Conservation (phyloP, 2,797 vertebrate species). For the Otus scops region DNA sequence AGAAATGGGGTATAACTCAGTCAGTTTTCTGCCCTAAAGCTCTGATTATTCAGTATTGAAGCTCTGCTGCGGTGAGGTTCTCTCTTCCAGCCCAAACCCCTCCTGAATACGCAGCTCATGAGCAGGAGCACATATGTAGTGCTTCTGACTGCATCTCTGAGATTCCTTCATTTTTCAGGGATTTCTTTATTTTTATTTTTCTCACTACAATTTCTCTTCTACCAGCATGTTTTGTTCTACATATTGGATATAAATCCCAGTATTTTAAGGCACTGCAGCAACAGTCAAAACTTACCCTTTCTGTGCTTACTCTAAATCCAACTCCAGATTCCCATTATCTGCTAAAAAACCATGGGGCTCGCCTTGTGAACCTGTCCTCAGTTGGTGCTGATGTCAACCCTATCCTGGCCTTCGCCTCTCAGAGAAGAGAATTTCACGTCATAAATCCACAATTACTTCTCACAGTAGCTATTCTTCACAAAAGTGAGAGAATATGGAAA, state of each 20-base stretch:
- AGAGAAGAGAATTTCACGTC: not conserved
- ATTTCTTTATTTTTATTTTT: not conserved
- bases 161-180: not conserved
- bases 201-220: not conserved
- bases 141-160: not conserved
- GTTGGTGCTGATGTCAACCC: not conserved
- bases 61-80: not conserved
- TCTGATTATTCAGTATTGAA: accelerated
- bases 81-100: not conserved
- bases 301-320: not conserved
- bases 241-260: not conserved
- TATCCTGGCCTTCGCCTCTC: not conserved
- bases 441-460: not conserved
- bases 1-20: not conserved
- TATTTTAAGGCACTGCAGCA: not conserved
- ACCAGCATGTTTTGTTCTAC: not conserved
- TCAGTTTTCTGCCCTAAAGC: not conserved
- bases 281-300: not conserved
- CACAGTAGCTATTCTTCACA: not conserved
- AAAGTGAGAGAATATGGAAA: not conserved
- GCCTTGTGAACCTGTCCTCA: not conserved
- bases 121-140: accelerated
- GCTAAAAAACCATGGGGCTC: not conserved
- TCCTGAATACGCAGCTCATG: not conserved
- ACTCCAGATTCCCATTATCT: not conserved